Conservation (phyloP, 2,888 invertebrate species). For the Drosophila paucipuncta region DNA sequence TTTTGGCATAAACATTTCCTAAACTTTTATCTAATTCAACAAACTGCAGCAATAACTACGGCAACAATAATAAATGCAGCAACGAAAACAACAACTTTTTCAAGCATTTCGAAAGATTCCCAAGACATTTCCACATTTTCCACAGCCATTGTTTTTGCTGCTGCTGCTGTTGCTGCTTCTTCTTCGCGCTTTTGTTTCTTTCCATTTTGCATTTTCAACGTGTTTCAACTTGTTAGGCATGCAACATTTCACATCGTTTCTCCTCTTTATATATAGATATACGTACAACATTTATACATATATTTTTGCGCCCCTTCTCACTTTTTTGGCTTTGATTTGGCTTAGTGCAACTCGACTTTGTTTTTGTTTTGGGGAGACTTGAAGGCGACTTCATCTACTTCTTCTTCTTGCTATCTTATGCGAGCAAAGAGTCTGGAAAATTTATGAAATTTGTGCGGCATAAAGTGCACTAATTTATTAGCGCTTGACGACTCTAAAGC, state of each 20-base stretch:
- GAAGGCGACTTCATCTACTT: conserved; percentile 39
- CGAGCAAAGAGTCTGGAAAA: conserved; percentile 37
- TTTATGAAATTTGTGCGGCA: conserved; percentile 68
- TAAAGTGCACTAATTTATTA: conserved; percentile 70
- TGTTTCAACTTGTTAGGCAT: conserved; percentile 74
- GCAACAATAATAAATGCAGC: conserved; percentile 22
- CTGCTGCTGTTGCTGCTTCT: conserved; percentile 53
- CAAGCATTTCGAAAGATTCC: conserved; percentile 69
- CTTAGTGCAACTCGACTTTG: conserved; percentile 56
- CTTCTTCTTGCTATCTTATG: conserved; percentile 47
- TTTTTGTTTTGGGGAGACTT: conserved; percentile 52
- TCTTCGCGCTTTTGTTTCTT: conserved; percentile 61
- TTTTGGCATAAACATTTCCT: conserved; percentile 76
- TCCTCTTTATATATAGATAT: conserved; percentile 32
- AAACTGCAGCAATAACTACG: conserved; percentile 56
- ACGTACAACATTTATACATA: conserved; percentile 3
- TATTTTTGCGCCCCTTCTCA: conserved; percentile 26
- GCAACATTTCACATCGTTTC: conserved; percentile 78
- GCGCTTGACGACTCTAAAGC: conserved; percentile 28
- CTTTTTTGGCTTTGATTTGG: conserved; percentile 52
- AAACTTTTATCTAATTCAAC: conserved; percentile 80
- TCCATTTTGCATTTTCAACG: conserved; percentile 62
- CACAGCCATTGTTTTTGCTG: conserved; percentile 63
- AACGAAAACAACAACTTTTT: conserved; percentile 38
- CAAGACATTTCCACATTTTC: conserved; percentile 80